Base-by-base conservation (phyloP, 2,888 invertebrate genomes). In the Cryptus viduatorius region DNA sequence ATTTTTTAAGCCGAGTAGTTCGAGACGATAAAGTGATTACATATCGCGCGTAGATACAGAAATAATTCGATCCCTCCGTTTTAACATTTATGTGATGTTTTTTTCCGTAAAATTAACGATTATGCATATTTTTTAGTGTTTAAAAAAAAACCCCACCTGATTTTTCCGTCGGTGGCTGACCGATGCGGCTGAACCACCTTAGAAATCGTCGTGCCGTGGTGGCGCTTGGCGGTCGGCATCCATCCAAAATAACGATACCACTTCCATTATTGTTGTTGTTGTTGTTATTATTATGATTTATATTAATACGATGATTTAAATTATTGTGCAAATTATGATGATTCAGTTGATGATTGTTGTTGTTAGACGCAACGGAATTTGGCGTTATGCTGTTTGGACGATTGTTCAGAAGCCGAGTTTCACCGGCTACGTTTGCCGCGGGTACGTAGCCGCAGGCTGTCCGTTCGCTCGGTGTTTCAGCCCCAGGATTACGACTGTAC, bases 181-280 rank as follows among this genome's bases (percentile, higher is more conserved):
- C 94, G 46, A 95, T 92, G 84, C 94, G 94, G 64, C 95, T 94
- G 88, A 95, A 95, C 95, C 95, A 95, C 89, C 94, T 93, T 85
- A 95, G 93, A 89, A 95, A 95, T 81, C 95, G 92, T 86, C 95
- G 94, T 12, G 95, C 94, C 8, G 94, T 94, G 42, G 94, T 94
- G 19, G 93, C 92, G 37, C 91, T 90, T 24, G 92, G 92, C 19
- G 91, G 91, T 78, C 92, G 89, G 80, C 92, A 92, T 53, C 91
- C 92, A 19, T 92, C 92, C 83, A 92, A 84, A 79, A 92, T 92
- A 46, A 92, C 91, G 42, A 92, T 92, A 14, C 91, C 92, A 85
- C 91, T 91, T 72, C 89, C 91, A 82, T 90, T 90, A 59, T 91
- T 91, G 68, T 90, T 88, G 61, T 87, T 87, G 19, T 86, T 88